Evolutionary conservation across 2,797 vertebrate genomes (phyloP), one percentile per base, ranked within the genome.

Genomic region (Setipinna tenuifilis): DNA sequence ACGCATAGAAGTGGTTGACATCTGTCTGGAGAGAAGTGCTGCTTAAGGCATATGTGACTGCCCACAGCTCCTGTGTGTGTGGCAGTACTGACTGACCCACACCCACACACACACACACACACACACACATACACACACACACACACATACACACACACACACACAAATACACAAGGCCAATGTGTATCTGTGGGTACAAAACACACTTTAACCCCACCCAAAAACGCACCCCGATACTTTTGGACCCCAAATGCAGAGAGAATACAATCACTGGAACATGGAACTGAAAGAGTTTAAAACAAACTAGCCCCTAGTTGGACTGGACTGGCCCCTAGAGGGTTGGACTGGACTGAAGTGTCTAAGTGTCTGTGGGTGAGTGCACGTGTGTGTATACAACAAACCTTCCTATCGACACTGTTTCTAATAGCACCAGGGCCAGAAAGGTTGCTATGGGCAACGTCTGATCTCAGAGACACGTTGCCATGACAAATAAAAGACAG

Each of bases 401-500:
- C 50, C 41, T 87, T 84, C 84, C 48, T 80, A 58, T 54, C 85
- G 50, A 86, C 85, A 84, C 57, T 90, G 90, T 90, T 89, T 88
- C 87, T 90, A 93, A 92, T 88, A 93, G 93, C 91, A 90, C 90
- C 91, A 81, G 90, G 90, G 91, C 89, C 87, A 90, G 85, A 87
- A 46, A 28, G 85, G 94, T 95, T 94, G 92, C 93, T 90, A 93
- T 61, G 86, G 91, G 91, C 89, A 94, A 94, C 93, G 90, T 91
- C 90, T 87, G 86, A 90, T 90, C 87, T 91, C 89, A 91, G 89
- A 85, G 85, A 88, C 58, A 88, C 58, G 93, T 95, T 93, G 92
- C 94, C 94, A 95, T 94, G 93, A 95, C 94, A 95, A 95, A 95
- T 90, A 94, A 90, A 91, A 93, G 91, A 75, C 83, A 90, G 82